phyloP scores from a whole-genome alignment of 2,113 vertebrate species.

The Lamprologus tigripictilis region DNA sequence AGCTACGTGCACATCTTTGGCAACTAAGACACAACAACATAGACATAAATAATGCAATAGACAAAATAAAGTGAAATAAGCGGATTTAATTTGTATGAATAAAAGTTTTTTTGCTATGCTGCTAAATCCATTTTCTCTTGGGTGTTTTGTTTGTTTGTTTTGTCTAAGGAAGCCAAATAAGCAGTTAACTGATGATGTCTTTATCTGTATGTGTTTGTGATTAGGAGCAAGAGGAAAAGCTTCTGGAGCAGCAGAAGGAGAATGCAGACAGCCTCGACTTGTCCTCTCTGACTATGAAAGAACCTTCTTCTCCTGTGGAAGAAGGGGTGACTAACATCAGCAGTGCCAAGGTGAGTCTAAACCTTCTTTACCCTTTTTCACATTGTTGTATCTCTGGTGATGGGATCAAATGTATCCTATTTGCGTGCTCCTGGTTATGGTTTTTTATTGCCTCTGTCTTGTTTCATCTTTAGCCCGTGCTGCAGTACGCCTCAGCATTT shows the following conservation, averaged over 20 bases:
- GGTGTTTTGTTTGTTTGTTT: background rate
- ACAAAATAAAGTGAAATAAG: background rate
- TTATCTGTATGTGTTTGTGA: background rate
- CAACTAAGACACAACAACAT: background rate
- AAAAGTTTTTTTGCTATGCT: accelerated
- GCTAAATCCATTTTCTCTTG: background rate
- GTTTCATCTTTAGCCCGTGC: slow-evolving; percentile 60
- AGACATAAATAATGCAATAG: background rate
- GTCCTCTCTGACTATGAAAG: slow-evolving; percentile 74
- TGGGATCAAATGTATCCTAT: background rate
- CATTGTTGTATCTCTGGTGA: background rate
- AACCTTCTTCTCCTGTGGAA: slow-evolving; percentile 49
- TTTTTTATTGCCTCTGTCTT: background rate
- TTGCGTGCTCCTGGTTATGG: background rate
- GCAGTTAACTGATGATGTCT: background rate
- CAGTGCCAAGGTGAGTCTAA: slow-evolving; percentile 53
- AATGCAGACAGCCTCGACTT: slow-evolving; percentile 52
- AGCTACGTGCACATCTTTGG: background rate
- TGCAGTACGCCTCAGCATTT: slow-evolving; percentile 86
- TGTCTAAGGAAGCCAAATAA: background rate
- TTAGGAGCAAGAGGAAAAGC: slow-evolving; percentile 79
- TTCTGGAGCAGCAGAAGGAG: slow-evolving; percentile 56
- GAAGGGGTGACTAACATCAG: slow-evolving; percentile 57
- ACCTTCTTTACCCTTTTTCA: background rate
- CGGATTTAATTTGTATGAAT: background rate